Evolutionary conservation across 2,888 invertebrate genomes (phyloP).

Genomic region (Drosophila affinis): DNA sequence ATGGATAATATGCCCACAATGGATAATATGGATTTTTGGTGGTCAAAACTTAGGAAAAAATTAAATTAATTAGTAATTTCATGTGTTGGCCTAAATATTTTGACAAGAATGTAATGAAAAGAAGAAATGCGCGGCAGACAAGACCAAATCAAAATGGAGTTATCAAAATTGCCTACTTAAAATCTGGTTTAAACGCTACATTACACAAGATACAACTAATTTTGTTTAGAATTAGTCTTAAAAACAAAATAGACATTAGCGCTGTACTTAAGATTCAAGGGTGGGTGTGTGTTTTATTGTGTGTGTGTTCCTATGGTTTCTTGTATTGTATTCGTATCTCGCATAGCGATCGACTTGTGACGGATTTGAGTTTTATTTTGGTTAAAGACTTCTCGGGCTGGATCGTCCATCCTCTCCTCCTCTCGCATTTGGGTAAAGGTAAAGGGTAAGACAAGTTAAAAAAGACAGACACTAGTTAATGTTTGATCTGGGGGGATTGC

Average conservation of each 20-base stretch:
- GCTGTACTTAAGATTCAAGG: conserved; percentile 60
- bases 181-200: conserved; percentile 75
- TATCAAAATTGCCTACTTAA: conserved; percentile 65
- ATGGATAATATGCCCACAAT: no score
- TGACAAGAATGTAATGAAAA: no score
- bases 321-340: conserved; percentile 50
- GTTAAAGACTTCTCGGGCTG: no score
- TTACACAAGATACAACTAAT: conserved; percentile 73
- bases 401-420: no score
- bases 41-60: no score
- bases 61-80: no score
- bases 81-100: conserved; percentile 23
- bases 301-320: conserved; percentile 9
- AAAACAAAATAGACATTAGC: conserved; percentile 58
- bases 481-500: no score
- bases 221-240: conserved; percentile 64
- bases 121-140: conserved; percentile 19
- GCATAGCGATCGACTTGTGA: conserved; percentile 8
- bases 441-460: no score
- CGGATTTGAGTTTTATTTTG: no score
- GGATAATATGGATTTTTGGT: no score
- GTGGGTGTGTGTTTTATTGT: conserved; percentile 44
- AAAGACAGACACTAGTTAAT: no score
- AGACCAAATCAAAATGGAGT: conserved; percentile 55
- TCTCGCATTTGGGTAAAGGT: no score